Evolutionary conservation across 2,797 vertebrate species (phyloP).

Genomic region (Kryptolebias ocellatus): DNA sequence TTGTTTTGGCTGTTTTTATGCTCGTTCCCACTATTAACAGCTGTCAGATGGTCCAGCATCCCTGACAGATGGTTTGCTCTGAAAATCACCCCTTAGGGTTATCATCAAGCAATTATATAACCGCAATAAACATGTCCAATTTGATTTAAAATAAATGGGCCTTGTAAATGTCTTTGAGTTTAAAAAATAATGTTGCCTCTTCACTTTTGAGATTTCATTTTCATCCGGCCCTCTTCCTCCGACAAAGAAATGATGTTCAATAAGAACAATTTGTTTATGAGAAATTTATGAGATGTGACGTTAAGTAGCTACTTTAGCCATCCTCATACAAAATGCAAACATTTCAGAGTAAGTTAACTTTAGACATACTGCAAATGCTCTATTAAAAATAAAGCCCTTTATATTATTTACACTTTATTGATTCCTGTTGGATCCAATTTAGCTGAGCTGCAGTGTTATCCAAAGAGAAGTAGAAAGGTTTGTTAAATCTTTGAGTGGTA

Average conservation of each 20-base stretch:
- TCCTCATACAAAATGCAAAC: neutral
- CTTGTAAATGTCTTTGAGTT: conserved; percentile 5
- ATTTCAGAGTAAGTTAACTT: neutral
- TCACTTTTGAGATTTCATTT: conserved; percentile 15
- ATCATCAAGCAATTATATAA: conserved; percentile 24
- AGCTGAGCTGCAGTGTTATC: no score
- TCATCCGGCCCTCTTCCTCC: neutral
- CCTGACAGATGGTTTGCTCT: conserved; percentile 35
- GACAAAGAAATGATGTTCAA: neutral
- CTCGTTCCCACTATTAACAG: conserved; percentile 25
- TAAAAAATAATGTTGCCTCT: neutral
- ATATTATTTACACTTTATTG: neutral
- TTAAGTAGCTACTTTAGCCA: neutral
- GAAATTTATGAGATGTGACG: neutral
- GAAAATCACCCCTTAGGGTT: conserved; percentile 34
- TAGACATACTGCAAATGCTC: neutral
- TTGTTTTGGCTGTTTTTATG: conserved; percentile 19
- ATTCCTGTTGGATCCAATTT: neutral
- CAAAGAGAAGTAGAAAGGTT: no score
- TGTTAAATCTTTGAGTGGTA: no score
- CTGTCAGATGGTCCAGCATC: conserved; percentile 35
- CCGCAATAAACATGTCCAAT: conserved; percentile 10
- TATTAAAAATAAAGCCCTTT: neutral
- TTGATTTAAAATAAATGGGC: neutral
- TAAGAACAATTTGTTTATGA: neutral